Base-by-base conservation (phyloP, 1,140 invertebrate genomes). In the Drosophila micromelanica region DNA sequence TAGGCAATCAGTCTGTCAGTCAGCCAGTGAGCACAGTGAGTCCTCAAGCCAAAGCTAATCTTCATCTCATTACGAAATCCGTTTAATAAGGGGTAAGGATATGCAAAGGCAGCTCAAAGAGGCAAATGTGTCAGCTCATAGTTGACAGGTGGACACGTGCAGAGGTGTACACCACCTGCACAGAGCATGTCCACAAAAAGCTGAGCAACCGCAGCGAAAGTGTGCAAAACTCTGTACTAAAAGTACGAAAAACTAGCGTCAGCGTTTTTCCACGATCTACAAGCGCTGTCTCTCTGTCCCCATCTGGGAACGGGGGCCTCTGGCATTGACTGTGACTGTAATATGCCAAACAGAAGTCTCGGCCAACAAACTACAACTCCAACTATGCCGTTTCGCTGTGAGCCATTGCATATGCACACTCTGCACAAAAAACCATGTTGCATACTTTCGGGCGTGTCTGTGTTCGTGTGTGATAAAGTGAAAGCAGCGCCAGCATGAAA, bases 341-440 rank as follows among this genome's bases (percentile, higher is more conserved):
- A 86, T 84, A 87, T 87, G 82, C 67, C 82, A 87, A 82, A 82
- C 69, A 51, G 51, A 73, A 75, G 79, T 57, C 49, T 48, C 68
- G 76, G 71, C 32, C 74, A 82, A 73, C 45, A 56, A 67, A 62
- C 15, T 12, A 35, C 32, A 23, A 13, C 15, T 42, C 12, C 64
- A 40, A 27, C 68, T 20, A 32, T 61, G 46, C 8, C 43, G 45
- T 54, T 27, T 40, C 63, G 49, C 59, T 62, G 55, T 75, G 67
- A 86, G 76, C 42, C 81, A 73, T 74, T 77, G 65, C 80, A 85
- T 85, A 87, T 87, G 71, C 78, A 68, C 32, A 15, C 30, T 35
- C 23, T 27, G 8, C 27, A 70, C 51, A 63, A 81, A 78, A 52
- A 69, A 73, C 57, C 67, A 55, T 75, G 60, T 73, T 61, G 63